phyloP scores from a whole-genome alignment of 1,140 invertebrate species.

The Venturia canescens region DNA sequence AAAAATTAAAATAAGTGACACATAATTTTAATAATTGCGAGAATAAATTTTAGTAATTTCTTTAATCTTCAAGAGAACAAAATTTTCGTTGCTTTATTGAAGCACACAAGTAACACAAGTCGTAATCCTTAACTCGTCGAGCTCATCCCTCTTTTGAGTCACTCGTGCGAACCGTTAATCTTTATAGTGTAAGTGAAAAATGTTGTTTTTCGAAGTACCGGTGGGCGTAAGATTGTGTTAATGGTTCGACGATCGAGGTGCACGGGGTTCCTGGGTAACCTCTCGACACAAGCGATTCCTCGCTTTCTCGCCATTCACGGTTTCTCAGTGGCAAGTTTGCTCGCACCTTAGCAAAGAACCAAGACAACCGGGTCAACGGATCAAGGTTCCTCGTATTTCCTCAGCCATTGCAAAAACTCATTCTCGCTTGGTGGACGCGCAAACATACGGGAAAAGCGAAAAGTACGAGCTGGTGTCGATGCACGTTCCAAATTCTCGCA shows the following conservation, averaged over 20 bases:
- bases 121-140: too few species aligned
- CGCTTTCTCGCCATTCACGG: conserved; percentile 51
- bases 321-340: background rate
- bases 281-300: conserved; percentile 39
- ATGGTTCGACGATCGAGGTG: background rate
- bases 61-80: too few species aligned
- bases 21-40: too few species aligned
- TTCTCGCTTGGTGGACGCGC: conserved; percentile 7
- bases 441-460: background rate
- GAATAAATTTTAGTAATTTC: too few species aligned
- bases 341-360: conserved; percentile 16
- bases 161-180: too few species aligned
- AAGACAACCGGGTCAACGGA: conserved; percentile 51
- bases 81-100: too few species aligned
- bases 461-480: background rate
- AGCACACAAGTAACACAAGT: too few species aligned
- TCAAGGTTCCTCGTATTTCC: conserved; percentile 51
- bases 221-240: background rate
- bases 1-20: too few species aligned
- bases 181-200: too few species aligned
- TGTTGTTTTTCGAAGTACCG: background rate
- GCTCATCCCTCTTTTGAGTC: too few species aligned
- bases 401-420: conserved; percentile 37
- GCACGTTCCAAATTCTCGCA: background rate
- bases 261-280: too few species aligned